Evolutionary conservation across 2,113 vertebrate genomes (phyloP), one percentile per base, ranked within the genome.

Genomic region (Scartelaos histophorus): DNA sequence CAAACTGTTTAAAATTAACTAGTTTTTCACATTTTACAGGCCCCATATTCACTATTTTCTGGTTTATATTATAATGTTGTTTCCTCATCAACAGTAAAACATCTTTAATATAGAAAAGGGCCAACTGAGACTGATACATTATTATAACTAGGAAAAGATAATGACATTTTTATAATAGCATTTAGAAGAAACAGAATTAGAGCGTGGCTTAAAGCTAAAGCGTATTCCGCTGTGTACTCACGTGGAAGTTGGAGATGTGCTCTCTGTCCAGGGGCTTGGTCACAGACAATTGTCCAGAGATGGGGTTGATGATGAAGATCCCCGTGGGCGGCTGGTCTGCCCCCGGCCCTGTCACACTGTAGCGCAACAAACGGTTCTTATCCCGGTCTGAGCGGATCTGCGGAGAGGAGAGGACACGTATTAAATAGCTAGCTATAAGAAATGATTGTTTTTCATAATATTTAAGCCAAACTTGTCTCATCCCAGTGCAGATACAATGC

Each of bases 221-320:
- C 35, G 5, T 7, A 38, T 38, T 38, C 35, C 35, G 9, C 0
- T 5, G 22, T 29, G 29, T 29, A 43, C 96, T 96, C 94, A 99
- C 97, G 78, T 98, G 97, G 90, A 98, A 99, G 79, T 95, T 95
- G 83, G 96, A 94, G 89, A 98, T 98, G 88, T 96, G 95, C 77
- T 99, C 97, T 4, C 97, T 91, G 92, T 98, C 97, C 85, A 99
- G 91, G 57, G 97, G 97, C 85, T 97, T 97, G 73, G 97, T 98
- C 88, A 99, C 97, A 0, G 96, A 97, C 84, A 99, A 94, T 89
- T 98, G 94, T 73, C 97, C 97, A 16, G 95, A 95, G 93, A 98
- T 96, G 51, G 96, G 95, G 91, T 95, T 96, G 91, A 99, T 99
- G 88, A 98, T 98, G 90, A 98, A 99, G 91, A 98, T 96, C 17